Evolutionary conservation across 2,888 invertebrate genomes (phyloP).

Genomic region (Villa cingulata): DNA sequence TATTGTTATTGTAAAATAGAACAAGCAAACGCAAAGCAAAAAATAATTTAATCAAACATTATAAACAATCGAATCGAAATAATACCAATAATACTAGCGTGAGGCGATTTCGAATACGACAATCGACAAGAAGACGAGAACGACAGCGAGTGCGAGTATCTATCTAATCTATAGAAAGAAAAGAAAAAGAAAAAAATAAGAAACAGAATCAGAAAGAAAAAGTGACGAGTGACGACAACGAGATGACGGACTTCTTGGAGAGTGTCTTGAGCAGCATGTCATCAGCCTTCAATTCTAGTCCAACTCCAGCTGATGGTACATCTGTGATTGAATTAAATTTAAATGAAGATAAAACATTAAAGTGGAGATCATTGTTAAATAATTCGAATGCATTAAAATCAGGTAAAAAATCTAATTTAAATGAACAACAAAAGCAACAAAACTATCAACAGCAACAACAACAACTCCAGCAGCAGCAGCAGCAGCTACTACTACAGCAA

Average conservation of each 20-base stretch:
- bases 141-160: too few relatives aligned
- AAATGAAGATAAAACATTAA: slow-evolving; percentile 33
- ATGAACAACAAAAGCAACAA: slow-evolving; percentile 9
- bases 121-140: too few relatives aligned
- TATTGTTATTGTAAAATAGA: too few relatives aligned
- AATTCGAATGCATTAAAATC: slow-evolving; percentile 34
- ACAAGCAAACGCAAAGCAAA: too few relatives aligned
- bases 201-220: background rate
- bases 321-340: slow-evolving; percentile 25
- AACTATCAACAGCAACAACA: slow-evolving; percentile 8
- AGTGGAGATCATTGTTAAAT: slow-evolving; percentile 34
- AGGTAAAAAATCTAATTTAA: slow-evolving; percentile 3
- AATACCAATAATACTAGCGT: too few relatives aligned
- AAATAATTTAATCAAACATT: too few relatives aligned
- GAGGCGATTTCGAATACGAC: too few relatives aligned
- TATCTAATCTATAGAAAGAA: background rate
- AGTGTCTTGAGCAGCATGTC: slow-evolving; percentile 24
- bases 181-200: slow-evolving; percentile 4
- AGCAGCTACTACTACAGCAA: slow-evolving; percentile 3
- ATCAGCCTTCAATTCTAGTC: slow-evolving; percentile 13
- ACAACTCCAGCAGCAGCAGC: slow-evolving; percentile 7
- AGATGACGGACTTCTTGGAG: slow-evolving; percentile 30
- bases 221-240: background rate
- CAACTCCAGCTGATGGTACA: slow-evolving; percentile 22
- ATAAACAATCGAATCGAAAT: too few relatives aligned